phyloP scores from a whole-genome alignment of 2,888 invertebrate species.

The Himalopsyche tibetana region DNA sequence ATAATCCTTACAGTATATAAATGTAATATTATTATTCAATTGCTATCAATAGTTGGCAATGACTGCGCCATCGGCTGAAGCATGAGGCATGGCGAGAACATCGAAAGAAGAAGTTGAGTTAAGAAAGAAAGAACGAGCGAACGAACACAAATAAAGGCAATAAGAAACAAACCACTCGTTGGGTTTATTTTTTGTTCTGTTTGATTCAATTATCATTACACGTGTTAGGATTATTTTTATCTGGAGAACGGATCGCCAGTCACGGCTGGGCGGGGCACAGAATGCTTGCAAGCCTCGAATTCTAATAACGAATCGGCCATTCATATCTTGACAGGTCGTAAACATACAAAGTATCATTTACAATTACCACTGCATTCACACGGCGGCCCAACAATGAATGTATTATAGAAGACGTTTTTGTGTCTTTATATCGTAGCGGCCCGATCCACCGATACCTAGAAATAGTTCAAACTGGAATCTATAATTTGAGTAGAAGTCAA shows the following conservation, averaged over 20 bases:
- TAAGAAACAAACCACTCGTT: slow-evolving; percentile 34
- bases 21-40: no score
- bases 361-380: no score
- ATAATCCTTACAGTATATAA: no score
- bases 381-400: no score
- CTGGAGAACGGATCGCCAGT: slow-evolving; percentile 16
- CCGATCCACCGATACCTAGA: no score
- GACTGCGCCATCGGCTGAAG: neutral
- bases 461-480: no score
- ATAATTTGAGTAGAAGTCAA: no score
- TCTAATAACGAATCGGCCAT: neutral
- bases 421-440: no score
- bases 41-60: neutral
- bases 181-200: slow-evolving; percentile 34
- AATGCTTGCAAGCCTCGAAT: neutral
- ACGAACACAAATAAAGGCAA: slow-evolving; percentile 28
- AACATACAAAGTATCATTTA: no score
- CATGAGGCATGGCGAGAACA: slow-evolving; percentile 5
- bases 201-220: slow-evolving; percentile 34
- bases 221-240: slow-evolving; percentile 31
- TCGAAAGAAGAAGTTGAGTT: slow-evolving; percentile 5
- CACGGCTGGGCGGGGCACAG: neutral
- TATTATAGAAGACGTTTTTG: no score
- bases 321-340: neutral
- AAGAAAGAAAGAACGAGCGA: neutral